Conservation (phyloP, 2,797 vertebrate genomes). For the Galagoides demidoff region DNA sequence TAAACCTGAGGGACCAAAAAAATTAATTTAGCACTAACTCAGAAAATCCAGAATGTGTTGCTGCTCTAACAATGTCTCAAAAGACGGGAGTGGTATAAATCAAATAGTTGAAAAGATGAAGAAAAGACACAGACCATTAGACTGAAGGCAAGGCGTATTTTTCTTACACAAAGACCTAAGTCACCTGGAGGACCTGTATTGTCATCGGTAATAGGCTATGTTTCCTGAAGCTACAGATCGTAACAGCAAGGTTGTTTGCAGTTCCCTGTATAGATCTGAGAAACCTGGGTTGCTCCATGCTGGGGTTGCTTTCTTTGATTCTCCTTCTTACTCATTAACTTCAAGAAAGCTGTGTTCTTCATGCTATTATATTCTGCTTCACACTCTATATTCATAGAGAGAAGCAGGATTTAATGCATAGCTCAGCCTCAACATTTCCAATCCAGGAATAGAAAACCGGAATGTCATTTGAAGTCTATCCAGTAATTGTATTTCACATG, state of each 20-base stretch:
- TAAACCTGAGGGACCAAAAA: not conserved
- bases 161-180: not conserved
- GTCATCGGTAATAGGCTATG: not conserved
- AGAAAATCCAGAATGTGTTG: not conserved
- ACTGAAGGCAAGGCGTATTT: not conserved
- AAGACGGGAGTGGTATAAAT: not conserved
- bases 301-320: not conserved
- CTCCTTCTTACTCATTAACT: not conserved
- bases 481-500: constrained; percentile 26
- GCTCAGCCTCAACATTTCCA: constrained; percentile 17
- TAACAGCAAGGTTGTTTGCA: not conserved
- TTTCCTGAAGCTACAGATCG: not conserved
- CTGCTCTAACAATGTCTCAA: not conserved
- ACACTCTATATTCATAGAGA: not conserved
- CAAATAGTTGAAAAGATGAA: not conserved
- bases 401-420: not conserved
- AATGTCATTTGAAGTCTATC: not conserved
- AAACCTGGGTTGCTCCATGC: not conserved
- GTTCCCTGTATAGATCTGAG: not conserved
- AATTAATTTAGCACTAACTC: not conserved
- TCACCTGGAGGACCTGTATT: not conserved
- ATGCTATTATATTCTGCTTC: not conserved
- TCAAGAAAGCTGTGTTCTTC: constrained; percentile 1
- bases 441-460: not conserved
- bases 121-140: not conserved